These are phyloP conservation scores for Eupithecia tripunctaria DNA, from an alignment of 2,888 invertebrate genomes.

Conservation along the genomic window DNA sequence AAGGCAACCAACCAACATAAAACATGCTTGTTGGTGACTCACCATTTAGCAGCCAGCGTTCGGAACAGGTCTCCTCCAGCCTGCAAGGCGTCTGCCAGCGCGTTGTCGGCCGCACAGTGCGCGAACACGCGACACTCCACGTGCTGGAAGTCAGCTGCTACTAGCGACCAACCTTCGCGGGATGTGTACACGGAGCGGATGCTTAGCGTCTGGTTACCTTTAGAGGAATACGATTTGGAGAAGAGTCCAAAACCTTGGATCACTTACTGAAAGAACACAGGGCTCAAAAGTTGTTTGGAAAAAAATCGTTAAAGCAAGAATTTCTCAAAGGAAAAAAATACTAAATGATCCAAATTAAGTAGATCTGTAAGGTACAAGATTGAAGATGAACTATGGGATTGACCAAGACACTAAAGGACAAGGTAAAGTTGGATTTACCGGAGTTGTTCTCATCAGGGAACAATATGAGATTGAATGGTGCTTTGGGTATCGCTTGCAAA, in stretches of 20 bases:
- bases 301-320: no score
- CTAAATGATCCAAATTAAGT: not conserved
- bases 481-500: conserved; percentile 79
- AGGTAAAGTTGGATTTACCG: conserved; percentile 39
- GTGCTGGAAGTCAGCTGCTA: conserved; percentile 81
- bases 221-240: not conserved
- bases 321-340: not conserved
- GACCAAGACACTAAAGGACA: no score
- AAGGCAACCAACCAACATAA: no score
- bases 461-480: conserved; percentile 61
- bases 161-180: conserved; percentile 56
- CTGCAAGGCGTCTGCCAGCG: conserved; percentile 58
- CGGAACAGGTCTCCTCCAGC: conserved; percentile 67
- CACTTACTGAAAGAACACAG: not conserved
- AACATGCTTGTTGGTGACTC: not conserved
- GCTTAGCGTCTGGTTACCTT: conserved; percentile 42
- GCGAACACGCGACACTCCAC: conserved; percentile 81
- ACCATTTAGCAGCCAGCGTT: conserved; percentile 73
- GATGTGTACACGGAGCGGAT: conserved; percentile 71
- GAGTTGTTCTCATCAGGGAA: conserved; percentile 50
- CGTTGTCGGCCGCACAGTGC: conserved; percentile 65
- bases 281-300: not conserved
- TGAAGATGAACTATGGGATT: not conserved
- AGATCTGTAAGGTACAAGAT: no score
- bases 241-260: not conserved